Conservation (phyloP, 2,113 vertebrate genomes). For the Anhinga rufa region DNA sequence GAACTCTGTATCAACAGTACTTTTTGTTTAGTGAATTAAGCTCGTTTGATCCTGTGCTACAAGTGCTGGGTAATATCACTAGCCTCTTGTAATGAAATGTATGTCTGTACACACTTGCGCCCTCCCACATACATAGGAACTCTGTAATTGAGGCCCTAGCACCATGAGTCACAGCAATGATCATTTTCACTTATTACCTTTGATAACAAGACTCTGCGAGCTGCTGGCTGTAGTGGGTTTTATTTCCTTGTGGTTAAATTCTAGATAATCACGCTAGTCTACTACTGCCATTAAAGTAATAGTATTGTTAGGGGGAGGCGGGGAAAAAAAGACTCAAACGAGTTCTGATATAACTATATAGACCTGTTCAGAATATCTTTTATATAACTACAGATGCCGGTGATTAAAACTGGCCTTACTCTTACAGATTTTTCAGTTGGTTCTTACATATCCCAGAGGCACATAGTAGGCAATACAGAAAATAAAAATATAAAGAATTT, state of each 20-base stretch:
- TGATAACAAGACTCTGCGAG: background rate
- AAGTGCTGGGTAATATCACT: background rate
- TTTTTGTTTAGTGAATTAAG: background rate
- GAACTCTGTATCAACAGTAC: background rate
- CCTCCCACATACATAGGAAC: background rate
- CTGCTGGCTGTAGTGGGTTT: background rate
- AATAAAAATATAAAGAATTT: conserved; percentile 52
- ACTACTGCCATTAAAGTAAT: background rate
- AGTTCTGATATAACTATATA: background rate
- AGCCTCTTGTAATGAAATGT: background rate
- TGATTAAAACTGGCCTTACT: background rate
- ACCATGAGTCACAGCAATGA: background rate
- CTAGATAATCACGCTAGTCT: background rate
- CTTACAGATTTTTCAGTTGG: conserved; percentile 8
- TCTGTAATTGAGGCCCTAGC: background rate
- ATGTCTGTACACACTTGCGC: background rate
- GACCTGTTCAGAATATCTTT: conserved; percentile 3
- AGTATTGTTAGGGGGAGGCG: background rate
- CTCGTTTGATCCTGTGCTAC: background rate
- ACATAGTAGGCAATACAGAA: conserved; percentile 41
- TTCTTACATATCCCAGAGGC: conserved; percentile 41
- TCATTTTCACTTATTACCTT: background rate
- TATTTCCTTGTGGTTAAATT: conserved; percentile 13
- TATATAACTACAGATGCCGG: background rate
- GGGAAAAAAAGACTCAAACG: background rate